Evolutionary conservation across 2,113 vertebrate species (phyloP), one percentile per base, ranked within the genome.

Genomic region (Tinamus guttatus): DNA sequence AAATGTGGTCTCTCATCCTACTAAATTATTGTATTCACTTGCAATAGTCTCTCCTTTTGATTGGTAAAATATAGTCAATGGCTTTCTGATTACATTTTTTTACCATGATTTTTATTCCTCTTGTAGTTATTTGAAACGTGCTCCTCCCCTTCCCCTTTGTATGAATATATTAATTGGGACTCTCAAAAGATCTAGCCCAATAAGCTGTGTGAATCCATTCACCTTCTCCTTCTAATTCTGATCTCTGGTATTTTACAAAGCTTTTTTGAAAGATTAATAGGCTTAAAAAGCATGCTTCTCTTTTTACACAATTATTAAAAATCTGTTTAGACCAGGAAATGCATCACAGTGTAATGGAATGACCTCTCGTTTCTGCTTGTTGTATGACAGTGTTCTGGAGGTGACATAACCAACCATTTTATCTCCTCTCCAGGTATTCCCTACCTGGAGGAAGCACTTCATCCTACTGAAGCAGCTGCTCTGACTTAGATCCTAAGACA

Each of bases 391-490:
- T 27, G 28, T 40, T 85, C 16, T 21, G 4, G 52, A 85, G 47
- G 43, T 32, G 38, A n/a, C 27, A 21, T 36, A 1, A 1, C 1
- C 45, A 68, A 79, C 38, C 63, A 1, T 84, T 84, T 82, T 5
- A 84, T 81, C 78, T 84, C 64, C 68, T 90, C 28, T 84, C 34
- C 97, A 99, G 99, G 95, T 99, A 99, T 14, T 99, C 99, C 47
- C 87, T 98, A 65, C 97, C 98, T 85, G 98, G 98, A 64, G 98
- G 98, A 81, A 98, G 98, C 68, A 93, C 98, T 74, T 96, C 99
- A 76, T 98, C 98, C 95, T 98, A 98, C 96, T 98, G 98, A 98
- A n/a, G 5, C 47, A 25, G 90, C 79, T 47, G 22, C 94, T 67
- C 67, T 68, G 69, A 58, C 86, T 87, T 93, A 22, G 49, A 11